Percentiles rank a stretch among this genome's conserved stretches.
phyloP scores from a whole-genome alignment of 2,888 invertebrate species.

The Cheilosia vulpina region DNA sequence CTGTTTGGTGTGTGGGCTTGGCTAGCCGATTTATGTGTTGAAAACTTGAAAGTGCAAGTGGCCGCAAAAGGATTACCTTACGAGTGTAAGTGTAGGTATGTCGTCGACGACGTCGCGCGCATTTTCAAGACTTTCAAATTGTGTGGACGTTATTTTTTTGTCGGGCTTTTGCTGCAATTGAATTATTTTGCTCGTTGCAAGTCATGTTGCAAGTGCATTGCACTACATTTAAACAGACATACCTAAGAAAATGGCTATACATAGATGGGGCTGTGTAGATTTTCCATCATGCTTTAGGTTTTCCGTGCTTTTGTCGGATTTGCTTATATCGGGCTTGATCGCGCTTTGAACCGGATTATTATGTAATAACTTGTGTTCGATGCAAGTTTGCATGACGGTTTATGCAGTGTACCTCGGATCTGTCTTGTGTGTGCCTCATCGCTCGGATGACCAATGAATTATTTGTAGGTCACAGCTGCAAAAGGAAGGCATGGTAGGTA shows the following conservation, averaged over 20 bases:
- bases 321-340: conserved; percentile 60
- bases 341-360: conserved; percentile 71
- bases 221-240: conserved; percentile 63
- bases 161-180: conserved; percentile 24
- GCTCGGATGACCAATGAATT: conserved; percentile 81
- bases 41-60: conserved; percentile 74
- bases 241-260: conserved; percentile 21
- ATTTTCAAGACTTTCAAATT: conserved; percentile 65
- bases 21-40: conserved; percentile 44
- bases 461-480: conserved; percentile 80
- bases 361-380: conserved; percentile 53
- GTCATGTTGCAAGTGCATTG: conserved; percentile 74
- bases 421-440: conserved; percentile 75
- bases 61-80: conserved; percentile 65
- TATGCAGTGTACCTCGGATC: conserved; percentile 35
- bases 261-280: conserved; percentile 3
- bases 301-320: conserved; percentile 18
- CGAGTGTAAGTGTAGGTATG: conserved; percentile 22
- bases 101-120: conserved; percentile 12
- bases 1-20: conserved; percentile 56
- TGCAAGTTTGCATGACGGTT: conserved; percentile 60
- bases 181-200: conserved; percentile 44
- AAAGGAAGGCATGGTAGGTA: neutral
- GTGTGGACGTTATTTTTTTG: conserved; percentile 11
- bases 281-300: conserved; percentile 33